phyloP scores from a whole-genome alignment of 30 jellyfish, hydroid and myxozoan species.

The Cassiopea xamachana region DNA sequence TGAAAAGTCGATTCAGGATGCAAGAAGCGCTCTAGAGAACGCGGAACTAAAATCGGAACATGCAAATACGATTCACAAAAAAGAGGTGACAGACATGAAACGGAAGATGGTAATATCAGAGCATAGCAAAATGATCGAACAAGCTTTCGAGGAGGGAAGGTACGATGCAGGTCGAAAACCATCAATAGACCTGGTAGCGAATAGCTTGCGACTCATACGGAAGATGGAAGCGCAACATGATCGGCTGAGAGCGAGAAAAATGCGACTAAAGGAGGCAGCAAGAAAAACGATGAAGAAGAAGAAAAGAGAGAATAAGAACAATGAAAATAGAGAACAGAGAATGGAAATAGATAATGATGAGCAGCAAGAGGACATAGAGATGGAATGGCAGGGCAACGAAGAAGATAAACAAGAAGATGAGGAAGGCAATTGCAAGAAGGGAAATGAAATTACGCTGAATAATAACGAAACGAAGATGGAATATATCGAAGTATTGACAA shows the following conservation, averaged over 20 bases:
- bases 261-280: not conserved
- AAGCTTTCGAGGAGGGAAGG: slow-evolving; percentile 28
- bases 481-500: no score
- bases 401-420: not conserved
- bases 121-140: slow-evolving; percentile 57
- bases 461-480: no score
- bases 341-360: not conserved
- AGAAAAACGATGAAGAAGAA: not conserved
- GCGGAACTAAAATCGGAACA: slow-evolving; percentile 62
- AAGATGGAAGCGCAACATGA: slow-evolving; percentile 71
- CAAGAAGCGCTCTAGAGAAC: slow-evolving; percentile 29
- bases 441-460: no score
- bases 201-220: slow-evolving; percentile 39
- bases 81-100: slow-evolving; percentile 34
- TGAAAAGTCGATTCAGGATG: slow-evolving; percentile 53
- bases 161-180: not conserved
- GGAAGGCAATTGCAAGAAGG: not conserved
- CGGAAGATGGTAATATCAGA: slow-evolving; percentile 58
- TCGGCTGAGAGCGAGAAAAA: slow-evolving; percentile 45
- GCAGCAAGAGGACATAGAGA: not conserved
- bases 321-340: not conserved
- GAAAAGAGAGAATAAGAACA: not conserved
- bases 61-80: slow-evolving; percentile 28
- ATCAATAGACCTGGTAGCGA: slow-evolving; percentile 36
- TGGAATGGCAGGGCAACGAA: not conserved